A percentile compares a stretch with the other conserved stretches of the same genome.
Conservation (phyloP, 2,113 vertebrate species). For the Cryptoleucopteryx plumbea region DNA sequence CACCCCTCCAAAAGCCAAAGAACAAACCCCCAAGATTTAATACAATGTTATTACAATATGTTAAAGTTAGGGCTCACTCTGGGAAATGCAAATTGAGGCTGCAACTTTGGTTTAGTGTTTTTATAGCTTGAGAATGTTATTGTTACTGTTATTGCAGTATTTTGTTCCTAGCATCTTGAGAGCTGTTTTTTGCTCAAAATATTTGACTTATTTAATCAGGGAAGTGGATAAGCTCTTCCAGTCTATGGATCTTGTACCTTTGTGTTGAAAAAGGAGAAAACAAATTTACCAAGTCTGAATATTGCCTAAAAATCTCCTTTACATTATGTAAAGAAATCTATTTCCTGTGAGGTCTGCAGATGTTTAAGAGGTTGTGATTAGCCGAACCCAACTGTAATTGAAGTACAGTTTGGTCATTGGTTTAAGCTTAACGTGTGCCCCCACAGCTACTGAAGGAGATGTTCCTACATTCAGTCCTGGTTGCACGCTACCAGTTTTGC, state of each 20-base stretch:
- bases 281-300: background rate
- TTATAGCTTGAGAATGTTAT: background rate
- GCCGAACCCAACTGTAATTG: background rate
- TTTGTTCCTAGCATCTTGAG: background rate
- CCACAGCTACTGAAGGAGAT: background rate
- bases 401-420: background rate
- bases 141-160: background rate
- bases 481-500: rapidly evolving
- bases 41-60: background rate
- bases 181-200: background rate
- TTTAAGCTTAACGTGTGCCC: background rate
- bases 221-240: background rate
- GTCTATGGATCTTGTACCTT: background rate
- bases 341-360: background rate
- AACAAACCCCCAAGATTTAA: background rate
- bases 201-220: background rate
- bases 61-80: background rate
- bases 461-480: background rate
- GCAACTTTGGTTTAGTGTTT: background rate
- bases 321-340: background rate
- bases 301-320: background rate
- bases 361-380: background rate
- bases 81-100: conserved; percentile 1
- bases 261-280: background rate
- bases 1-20: background rate